Conservation (phyloP, 2,113 vertebrate species). For the Colistium nudipinnis region DNA sequence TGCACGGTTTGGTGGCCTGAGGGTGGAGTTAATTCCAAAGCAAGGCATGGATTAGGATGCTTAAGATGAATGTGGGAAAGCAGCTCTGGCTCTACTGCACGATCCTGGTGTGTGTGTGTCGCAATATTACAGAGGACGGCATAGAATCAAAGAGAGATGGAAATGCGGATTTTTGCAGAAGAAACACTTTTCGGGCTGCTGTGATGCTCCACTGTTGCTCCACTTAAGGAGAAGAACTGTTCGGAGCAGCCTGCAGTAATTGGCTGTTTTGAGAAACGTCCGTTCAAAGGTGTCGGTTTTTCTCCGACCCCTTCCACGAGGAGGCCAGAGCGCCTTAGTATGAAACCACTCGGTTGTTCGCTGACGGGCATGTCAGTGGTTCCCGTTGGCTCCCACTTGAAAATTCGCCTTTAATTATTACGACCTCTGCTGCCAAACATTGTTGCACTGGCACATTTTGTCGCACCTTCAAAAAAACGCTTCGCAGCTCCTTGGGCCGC, state of each 20-base stretch:
- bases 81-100: neutral
- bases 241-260: constrained; percentile 2
- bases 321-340: neutral
- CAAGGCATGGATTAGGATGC: neutral
- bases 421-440: constrained; percentile 24
- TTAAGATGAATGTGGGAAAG: neutral
- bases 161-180: neutral
- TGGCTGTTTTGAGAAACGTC: constrained; percentile 8
- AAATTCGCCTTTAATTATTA: neutral
- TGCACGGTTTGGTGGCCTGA: constrained; percentile 2
- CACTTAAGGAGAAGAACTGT: neutral
- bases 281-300: neutral
- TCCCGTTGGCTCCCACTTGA: constrained; percentile 2
- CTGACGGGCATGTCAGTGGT: neutral
- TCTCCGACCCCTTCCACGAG: neutral
- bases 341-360: neutral
- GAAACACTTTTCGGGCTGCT: neutral
- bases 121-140: too few relatives aligned
- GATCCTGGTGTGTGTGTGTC: neutral
- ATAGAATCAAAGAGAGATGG: too few relatives aligned
- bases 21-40: neutral
- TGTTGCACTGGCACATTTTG: constrained; percentile 12
- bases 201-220: neutral
- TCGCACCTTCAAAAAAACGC: neutral
- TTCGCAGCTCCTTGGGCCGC: neutral